A percentile compares a stretch with the other conserved stretches of the same genome.
Evolutionary conservation across 2,113 vertebrate species (phyloP).

Genomic region (Hippocampus barbouri): DNA sequence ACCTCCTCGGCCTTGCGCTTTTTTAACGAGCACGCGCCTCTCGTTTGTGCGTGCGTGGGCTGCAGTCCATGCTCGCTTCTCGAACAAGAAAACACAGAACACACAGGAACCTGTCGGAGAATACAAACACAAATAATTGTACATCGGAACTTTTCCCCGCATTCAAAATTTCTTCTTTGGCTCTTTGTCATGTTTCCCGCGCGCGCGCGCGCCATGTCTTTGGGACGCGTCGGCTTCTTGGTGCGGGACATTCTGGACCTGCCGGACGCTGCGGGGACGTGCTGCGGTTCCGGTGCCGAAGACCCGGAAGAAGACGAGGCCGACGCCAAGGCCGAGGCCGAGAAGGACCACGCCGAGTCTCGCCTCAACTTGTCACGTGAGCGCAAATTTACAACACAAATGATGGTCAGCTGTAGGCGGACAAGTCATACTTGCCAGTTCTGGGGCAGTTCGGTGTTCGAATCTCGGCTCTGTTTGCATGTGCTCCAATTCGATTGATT

Average conservation of each 20-base stretch:
- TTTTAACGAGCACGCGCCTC: conserved; percentile 3
- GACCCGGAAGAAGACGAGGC: conserved; percentile 76
- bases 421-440: no score
- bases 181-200: background rate
- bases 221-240: conserved; percentile 88
- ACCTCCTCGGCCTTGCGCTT: background rate
- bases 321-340: conserved; percentile 21
- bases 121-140: background rate
- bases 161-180: background rate
- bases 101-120: conserved; percentile 3
- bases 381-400: conserved; percentile 31
- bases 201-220: conserved; percentile 76
- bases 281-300: conserved; percentile 70
- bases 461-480: no score
- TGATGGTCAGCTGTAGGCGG: no score
- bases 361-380: conserved; percentile 82
- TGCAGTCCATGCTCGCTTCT: background rate
- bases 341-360: conserved; percentile 69
- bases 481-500: no score
- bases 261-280: conserved; percentile 70
- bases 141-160: background rate
- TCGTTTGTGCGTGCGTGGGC: background rate
- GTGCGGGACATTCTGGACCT: conserved; percentile 91
- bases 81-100: conserved; percentile 6
- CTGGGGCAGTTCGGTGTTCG: no score